Conservation (phyloP, 2,113 vertebrate genomes). For the Gobio gobio region DNA sequence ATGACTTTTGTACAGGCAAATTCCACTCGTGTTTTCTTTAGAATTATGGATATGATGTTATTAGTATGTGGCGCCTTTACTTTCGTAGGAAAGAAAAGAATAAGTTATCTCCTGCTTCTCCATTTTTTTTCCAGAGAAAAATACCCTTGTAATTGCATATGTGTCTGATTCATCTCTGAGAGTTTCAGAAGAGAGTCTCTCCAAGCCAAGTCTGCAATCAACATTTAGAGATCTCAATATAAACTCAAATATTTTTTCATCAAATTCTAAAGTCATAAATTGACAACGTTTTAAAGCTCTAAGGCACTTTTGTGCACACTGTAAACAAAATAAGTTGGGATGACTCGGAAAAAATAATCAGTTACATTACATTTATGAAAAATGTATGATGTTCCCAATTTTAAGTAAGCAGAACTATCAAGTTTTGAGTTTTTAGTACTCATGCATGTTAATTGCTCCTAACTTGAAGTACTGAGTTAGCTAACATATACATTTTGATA, state of each 20-base stretch:
- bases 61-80: neutral
- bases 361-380: too few species aligned
- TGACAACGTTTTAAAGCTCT: neutral
- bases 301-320: neutral
- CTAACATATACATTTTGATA: too few species aligned
- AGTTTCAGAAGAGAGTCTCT: neutral
- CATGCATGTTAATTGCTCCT: too few species aligned
- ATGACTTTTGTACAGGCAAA: neutral
- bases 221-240: neutral
- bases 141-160: neutral
- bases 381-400: too few species aligned
- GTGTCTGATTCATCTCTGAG: neutral
- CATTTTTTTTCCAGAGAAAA: neutral
- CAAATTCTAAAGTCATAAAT: neutral
- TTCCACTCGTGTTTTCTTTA: neutral
- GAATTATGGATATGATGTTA: neutral
- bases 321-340: too few species aligned
- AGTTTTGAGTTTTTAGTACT: too few species aligned
- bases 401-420: too few species aligned
- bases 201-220: neutral
- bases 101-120: neutral
- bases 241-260: too few species aligned
- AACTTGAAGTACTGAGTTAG: too few species aligned
- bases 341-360: too few species aligned
- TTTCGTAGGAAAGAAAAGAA: too few species aligned